phyloP scores from a whole-genome alignment of 1,140 invertebrate species.

The Sarcophaga peregrina region DNA sequence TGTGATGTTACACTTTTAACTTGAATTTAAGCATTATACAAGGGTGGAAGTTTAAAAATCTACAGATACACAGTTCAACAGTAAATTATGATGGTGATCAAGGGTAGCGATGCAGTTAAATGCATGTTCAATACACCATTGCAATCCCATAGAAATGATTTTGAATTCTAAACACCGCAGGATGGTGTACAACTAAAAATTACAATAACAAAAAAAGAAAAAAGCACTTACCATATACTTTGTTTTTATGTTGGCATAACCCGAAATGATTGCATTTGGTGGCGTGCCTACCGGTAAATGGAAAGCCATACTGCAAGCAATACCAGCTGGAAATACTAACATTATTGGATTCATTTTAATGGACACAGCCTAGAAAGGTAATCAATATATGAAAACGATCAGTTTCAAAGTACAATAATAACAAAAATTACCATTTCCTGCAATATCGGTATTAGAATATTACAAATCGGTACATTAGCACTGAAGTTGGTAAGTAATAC shows the following conservation, averaged over 20 bases:
- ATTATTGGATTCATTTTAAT: conserved; percentile 82
- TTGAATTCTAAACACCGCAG: no score
- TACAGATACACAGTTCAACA: no score
- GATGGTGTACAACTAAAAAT: no score
- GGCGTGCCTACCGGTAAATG: conserved; percentile 78
- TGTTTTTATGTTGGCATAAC: conserved; percentile 77
- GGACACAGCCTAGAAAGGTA: conserved; percentile 67
- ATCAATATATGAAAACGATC: neutral
- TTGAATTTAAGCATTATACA: no score
- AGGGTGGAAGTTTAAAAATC: no score
- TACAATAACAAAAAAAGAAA: no score
- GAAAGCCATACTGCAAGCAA: conserved; percentile 80
- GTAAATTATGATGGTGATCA: no score
- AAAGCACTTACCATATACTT: conserved; percentile 78
- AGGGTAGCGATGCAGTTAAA: no score
- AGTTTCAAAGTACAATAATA: neutral
- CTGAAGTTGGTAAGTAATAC: conserved; percentile 80
- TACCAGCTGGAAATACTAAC: conserved; percentile 83
- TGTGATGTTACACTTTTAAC: no score
- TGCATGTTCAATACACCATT: no score
- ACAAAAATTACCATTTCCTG: conserved; percentile 73
- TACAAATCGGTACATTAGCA: conserved; percentile 86
- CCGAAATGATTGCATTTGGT: conserved; percentile 92
- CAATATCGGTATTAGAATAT: conserved; percentile 80
- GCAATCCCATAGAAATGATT: no score